These are phyloP conservation scores for Halcyon badia DNA, from an alignment of 2,797 vertebrate genomes.

Conservation along the genomic window DNA sequence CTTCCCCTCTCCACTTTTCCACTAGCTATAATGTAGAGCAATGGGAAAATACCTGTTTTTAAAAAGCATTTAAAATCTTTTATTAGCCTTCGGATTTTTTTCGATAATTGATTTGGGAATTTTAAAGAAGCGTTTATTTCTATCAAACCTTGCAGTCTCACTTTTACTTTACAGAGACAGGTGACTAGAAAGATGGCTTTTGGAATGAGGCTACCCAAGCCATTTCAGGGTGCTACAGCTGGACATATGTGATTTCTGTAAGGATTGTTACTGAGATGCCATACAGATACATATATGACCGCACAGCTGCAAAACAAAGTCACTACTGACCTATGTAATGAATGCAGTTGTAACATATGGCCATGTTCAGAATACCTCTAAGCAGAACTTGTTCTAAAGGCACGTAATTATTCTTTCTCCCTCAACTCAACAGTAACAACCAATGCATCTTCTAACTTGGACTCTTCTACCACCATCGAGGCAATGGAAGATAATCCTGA, in stretches of 20 bases:
- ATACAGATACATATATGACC: background rate
- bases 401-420: background rate
- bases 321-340: background rate
- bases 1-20: constrained; percentile 4
- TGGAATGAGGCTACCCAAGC: background rate
- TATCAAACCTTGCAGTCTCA: background rate
- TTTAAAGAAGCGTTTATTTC: background rate
- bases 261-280: background rate
- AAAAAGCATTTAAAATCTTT: background rate
- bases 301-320: background rate
- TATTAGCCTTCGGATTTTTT: constrained; percentile 1
- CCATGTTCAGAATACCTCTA: background rate
- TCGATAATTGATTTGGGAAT: background rate
- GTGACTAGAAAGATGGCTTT: background rate
- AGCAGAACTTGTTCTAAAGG: background rate
- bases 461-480: background rate
- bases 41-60: background rate
- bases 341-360: background rate
- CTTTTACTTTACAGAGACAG: background rate
- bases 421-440: background rate
- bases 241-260: background rate
- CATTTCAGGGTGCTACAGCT: background rate
- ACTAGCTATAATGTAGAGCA: background rate
- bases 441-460: background rate
- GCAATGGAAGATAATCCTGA: constrained; percentile 14